Percentiles rank a stretch among this genome's conserved stretches.
Conservation (phyloP, 2,113 vertebrate genomes). For the Raja brachyura region DNA sequence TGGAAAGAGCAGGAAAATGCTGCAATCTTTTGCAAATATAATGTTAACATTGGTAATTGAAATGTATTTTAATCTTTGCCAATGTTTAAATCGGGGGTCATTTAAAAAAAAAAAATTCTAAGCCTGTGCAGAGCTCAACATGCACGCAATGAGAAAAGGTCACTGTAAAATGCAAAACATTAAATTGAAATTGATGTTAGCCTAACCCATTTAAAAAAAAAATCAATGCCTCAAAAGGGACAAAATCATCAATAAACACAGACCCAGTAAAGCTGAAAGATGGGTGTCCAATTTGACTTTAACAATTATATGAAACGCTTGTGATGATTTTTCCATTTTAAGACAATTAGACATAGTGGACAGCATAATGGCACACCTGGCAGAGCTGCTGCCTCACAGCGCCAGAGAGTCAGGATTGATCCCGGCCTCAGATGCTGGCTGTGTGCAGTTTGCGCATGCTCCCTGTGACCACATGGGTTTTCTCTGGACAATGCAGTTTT, state of each 20-base stretch:
- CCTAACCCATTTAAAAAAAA: not conserved
- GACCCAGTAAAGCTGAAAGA: not conserved
- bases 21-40: not conserved
- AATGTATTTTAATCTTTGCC: not conserved
- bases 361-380: no score
- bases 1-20: not conserved
- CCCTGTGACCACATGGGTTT: no score
- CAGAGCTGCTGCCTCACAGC: no score
- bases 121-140: not conserved
- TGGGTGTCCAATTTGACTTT: not conserved
- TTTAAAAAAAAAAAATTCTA: not conserved
- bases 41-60: not conserved
- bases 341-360: no score
- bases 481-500: no score
- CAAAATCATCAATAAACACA: not conserved
- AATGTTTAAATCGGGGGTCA: not conserved
- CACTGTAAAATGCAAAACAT: not conserved
- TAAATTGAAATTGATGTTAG: not conserved
- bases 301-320: no score
- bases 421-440: no score
- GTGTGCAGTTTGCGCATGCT: no score
- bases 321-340: constrained; percentile 19
- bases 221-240: not conserved
- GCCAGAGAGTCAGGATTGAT: no score
- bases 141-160: not conserved